phyloP scores from a whole-genome alignment of 2,797 vertebrate species.

The Caiman crocodilus region DNA sequence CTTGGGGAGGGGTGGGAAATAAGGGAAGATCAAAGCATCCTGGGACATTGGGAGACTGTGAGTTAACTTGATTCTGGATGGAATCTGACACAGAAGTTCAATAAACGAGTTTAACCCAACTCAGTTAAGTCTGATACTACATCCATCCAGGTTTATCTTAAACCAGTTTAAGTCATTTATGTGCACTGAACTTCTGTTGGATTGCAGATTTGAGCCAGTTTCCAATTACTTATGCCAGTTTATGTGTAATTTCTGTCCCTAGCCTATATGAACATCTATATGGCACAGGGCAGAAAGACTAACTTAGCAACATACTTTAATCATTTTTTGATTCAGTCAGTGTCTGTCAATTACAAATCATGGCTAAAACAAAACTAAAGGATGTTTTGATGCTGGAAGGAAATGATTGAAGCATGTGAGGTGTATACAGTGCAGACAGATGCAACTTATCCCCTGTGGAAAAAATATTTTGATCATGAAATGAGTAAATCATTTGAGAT shows the following conservation, averaged over 20 bases:
- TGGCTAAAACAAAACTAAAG: neutral
- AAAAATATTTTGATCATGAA: neutral
- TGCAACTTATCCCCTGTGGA: neutral
- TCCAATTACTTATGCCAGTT: too few species aligned
- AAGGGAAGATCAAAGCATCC: too few species aligned
- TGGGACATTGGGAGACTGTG: too few species aligned
- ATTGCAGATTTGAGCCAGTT: too few species aligned
- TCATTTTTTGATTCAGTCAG: neutral
- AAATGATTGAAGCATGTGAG: neutral
- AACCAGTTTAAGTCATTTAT: too few species aligned
- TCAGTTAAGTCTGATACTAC: too few species aligned
- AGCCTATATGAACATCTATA: neutral
- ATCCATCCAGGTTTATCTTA: too few species aligned
- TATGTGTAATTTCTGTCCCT: slow-evolving; percentile 3
- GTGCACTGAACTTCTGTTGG: too few species aligned
- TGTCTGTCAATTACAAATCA: neutral
- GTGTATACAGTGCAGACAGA: accelerated
- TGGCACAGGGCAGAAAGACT: neutral
- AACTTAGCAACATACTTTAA: neutral
- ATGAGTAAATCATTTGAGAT: slow-evolving; percentile 19
- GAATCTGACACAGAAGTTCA: too few species aligned
- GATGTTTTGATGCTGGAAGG: neutral
- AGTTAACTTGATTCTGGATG: too few species aligned
- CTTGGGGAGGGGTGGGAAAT: too few species aligned
- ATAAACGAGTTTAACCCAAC: too few species aligned